Evolutionary conservation across 2,888 invertebrate species (phyloP), one percentile per base, ranked within the genome.

Genomic region (Lacanobia wlatinum): DNA sequence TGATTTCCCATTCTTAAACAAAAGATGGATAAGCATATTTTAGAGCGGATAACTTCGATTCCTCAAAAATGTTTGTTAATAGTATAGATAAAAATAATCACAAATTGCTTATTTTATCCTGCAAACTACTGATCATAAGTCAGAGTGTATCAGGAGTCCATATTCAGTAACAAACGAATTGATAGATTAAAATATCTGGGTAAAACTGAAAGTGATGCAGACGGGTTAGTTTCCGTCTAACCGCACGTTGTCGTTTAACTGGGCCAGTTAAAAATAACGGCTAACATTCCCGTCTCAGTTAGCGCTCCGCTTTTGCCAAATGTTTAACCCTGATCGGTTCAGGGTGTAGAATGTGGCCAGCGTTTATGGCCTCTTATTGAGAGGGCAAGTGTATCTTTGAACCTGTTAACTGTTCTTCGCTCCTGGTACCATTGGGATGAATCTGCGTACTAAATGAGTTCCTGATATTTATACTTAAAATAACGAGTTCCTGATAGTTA

Each of bases 231-330:
- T 91, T 91, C 87, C 87, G 80, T 80, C 84, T 93, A 92, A 93
- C 92, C 90, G 86, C 84, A 72, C 87, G 88, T 81, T 88, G 93
- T 90, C 90, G 93, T 87, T 91, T 94, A 94, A 95, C 93, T 83
- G 91, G 87, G 88, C 87, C 86, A 87, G 94, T 95, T 94, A 94
- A 93, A 94, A 94, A 93, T 94, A 94, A 91, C 93, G 82, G 78
- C 82, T 82, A 81, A 85, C 86, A 90, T 84, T 82, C 85, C 86
- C 87, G 86, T 83, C 81, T 63, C 82, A 77, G 76, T 74, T 78
- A 75, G 73, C 67, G 73, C 73, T 81, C 61, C 60, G 83, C 86
- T 87, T 88, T 86, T 90, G 90, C 91, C 90, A 90, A 89, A 87
- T 78, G 81, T 72, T 87, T 88, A 89, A 87, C 89, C 89, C 89